A percentile compares a stretch with the other conserved stretches of the same genome.
phyloP scores from a whole-genome alignment of 2,888 invertebrate species.

The Cremastinae sp. region DNA sequence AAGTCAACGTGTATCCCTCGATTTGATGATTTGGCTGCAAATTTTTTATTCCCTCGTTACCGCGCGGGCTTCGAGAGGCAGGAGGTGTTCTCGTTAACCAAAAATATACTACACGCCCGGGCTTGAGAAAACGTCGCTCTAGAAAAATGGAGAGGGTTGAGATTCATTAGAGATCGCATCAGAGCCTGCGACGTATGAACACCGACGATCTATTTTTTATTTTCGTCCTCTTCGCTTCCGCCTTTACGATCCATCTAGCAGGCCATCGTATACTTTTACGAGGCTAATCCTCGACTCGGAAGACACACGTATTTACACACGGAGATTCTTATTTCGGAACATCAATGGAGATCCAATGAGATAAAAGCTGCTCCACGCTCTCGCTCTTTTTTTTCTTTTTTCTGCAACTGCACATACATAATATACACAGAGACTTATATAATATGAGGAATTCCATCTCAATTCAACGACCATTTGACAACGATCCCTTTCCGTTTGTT shows the following conservation, averaged over 20 bases:
- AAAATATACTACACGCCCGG: neutral
- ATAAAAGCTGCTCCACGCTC: conserved; percentile 13
- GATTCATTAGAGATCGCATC: conserved; percentile 1
- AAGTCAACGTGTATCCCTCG: too few relatives aligned
- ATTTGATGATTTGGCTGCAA: too few relatives aligned
- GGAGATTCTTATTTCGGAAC: conserved; percentile 1
- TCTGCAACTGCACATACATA: too few relatives aligned
- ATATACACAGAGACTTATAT: too few relatives aligned
- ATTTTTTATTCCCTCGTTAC: too few relatives aligned
- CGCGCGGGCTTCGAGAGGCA: neutral
- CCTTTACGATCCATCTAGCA: conserved; percentile 28
- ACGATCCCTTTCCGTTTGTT: too few relatives aligned
- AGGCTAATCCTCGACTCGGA: conserved; percentile 41
- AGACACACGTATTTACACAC: neutral
- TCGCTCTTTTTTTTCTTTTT: too few relatives aligned
- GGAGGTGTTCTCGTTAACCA: too few relatives aligned
- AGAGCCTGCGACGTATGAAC: neutral
- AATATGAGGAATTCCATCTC: too few relatives aligned
- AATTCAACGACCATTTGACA: too few relatives aligned
- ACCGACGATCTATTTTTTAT: conserved; percentile 8
- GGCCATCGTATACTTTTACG: conserved; percentile 37
- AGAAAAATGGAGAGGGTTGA: neutral
- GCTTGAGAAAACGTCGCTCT: neutral
- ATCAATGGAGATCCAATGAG: conserved; percentile 18
- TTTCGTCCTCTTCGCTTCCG: conserved; percentile 2